Conservation (phyloP, 2,888 invertebrate genomes). For the Callinectes sapidus region DNA sequence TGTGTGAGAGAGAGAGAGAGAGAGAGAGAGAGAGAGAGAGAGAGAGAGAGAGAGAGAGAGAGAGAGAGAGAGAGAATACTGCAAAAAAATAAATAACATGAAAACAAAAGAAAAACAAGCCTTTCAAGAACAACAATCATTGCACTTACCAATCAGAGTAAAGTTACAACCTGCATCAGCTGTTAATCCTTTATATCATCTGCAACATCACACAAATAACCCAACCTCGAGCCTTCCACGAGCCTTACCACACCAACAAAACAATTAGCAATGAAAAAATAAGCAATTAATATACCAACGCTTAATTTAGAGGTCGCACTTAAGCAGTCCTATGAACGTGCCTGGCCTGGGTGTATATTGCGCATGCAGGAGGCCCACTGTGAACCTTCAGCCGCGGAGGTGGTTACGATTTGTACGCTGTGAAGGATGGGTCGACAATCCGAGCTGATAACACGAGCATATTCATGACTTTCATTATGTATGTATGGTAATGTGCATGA, state of each 20-base stretch:
- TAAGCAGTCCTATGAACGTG: not conserved
- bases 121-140: too few relatives aligned
- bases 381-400: slow-evolving; percentile 19
- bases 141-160: too few relatives aligned
- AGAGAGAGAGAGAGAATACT: too few relatives aligned
- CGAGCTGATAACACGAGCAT: not conserved
- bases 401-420: slow-evolving; percentile 14
- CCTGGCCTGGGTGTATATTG: not conserved
- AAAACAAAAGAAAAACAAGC: too few relatives aligned
- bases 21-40: too few relatives aligned
- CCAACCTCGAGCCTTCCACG: not conserved
- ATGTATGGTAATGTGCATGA: slow-evolving; percentile 6
- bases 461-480: slow-evolving; percentile 23
- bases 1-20: too few relatives aligned
- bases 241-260: not conserved
- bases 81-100: too few relatives aligned
- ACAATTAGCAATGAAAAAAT: not conserved
- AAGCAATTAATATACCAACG: not conserved
- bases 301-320: not conserved
- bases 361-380: not conserved
- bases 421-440: not conserved
- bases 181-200: too few relatives aligned
- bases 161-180: too few relatives aligned
- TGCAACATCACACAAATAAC: not conserved
- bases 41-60: too few relatives aligned